Evolutionary conservation across 2,888 invertebrate species (phyloP), one percentile per base, ranked within the genome.

Genomic region (Gortyna flavago): DNA sequence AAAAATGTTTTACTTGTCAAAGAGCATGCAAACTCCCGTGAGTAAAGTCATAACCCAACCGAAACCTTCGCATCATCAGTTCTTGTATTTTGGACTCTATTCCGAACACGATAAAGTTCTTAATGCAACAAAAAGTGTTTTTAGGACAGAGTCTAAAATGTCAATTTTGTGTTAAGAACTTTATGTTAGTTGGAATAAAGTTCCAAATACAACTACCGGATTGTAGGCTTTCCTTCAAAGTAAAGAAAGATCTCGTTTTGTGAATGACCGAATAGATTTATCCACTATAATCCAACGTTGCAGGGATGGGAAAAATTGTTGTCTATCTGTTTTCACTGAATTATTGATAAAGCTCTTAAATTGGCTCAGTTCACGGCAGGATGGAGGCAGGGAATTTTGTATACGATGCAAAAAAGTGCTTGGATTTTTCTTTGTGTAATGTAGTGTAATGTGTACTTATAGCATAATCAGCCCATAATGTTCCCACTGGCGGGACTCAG

Each of bases 271-370:
- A 54, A 5, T 13, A 8, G 32, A 18, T 8, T 21, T 80, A 79
- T 91, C 92, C 89, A 81, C 73, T 51, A 16, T 79, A 87, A 74
- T 62, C 80, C 59, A 75, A 62, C 85, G 79, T 32, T 6, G 3
- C 62, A 87, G 88, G 89, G 85, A 73, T 88, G 87, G 69, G 81
- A 85, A 85, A 91, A 92, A 93, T 88, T 87, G 89, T 82, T 80
- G 77, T 87, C 89, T 89, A 90, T 92, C 90, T 89, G 89, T 89
- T 85, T 72, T 87, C 70, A 32, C 67, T 94, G 89, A 91, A 93
- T 94, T 91, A 93, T 93, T 89, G 85, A 93, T 88, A 25, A 59
- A 69, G 75, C 66, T 80, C 85, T 83, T 84, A 82, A 90, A 91
- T 91, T 92, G 88, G 72, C 79, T 71, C 29, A 25, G 67, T 70